Conservation (phyloP, 2,888 invertebrate species). For the Eristalinus aeneus region DNA sequence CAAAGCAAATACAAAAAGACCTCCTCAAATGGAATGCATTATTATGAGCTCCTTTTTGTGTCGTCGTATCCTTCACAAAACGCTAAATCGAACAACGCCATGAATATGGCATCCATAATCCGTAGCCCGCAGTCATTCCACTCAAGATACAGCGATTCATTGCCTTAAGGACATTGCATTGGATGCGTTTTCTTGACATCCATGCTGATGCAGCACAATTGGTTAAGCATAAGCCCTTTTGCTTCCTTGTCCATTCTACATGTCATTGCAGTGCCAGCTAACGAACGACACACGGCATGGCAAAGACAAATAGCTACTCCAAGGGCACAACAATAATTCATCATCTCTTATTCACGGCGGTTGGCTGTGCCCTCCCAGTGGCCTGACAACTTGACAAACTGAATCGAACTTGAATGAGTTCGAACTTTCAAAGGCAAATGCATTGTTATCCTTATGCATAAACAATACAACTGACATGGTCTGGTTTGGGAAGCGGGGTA, state of each 20-base stretch:
- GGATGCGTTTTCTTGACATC: not conserved
- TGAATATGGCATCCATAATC: not conserved
- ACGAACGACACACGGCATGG: not conserved
- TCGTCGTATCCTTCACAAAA: not conserved
- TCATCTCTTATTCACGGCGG: constrained; percentile 59
- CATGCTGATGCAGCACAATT: not conserved
- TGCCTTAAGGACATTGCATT: not conserved
- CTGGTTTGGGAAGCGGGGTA: not conserved
- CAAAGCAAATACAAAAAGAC: too few species aligned
- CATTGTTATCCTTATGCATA: constrained; percentile 62
- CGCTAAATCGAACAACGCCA: not conserved
- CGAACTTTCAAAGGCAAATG: constrained; percentile 60
- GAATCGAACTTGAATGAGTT: constrained; percentile 70
- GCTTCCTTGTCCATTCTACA: not conserved
- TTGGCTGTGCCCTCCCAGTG: constrained; percentile 16
- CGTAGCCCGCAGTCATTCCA: not conserved
- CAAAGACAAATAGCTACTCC: constrained; percentile 48
- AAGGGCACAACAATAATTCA: constrained; percentile 64
- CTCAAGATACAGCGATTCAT: not conserved
- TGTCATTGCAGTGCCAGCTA: not conserved
- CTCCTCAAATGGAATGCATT: too few species aligned
- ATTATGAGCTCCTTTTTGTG: not conserved
- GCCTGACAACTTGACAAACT: constrained; percentile 65
- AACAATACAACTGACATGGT: constrained; percentile 19
- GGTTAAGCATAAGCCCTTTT: not conserved